These are phyloP conservation scores for Peromyscus nudipes DNA, from an alignment of 2,797 vertebrate genomes.

Conservation along the genomic window DNA sequence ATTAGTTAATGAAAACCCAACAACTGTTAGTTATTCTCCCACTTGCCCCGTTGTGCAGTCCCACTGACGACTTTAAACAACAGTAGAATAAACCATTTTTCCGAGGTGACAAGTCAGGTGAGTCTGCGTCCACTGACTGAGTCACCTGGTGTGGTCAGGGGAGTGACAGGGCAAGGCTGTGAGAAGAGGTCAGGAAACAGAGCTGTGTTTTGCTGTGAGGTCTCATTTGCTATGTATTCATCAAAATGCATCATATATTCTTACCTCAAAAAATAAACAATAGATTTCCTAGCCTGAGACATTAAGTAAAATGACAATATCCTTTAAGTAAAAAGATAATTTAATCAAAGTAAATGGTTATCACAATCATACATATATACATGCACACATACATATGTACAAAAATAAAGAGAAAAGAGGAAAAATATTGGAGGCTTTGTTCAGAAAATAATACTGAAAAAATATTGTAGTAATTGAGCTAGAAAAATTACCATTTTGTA, in stretches of 20 bases:
- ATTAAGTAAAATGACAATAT: neutral
- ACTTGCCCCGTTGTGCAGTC: neutral
- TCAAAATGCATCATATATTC: neutral
- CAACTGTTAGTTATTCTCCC: slow-evolving; percentile 25
- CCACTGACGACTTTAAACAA: accelerated
- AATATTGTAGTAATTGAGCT: neutral
- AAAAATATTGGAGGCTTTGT: neutral
- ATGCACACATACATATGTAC: neutral
- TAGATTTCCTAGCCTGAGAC: neutral
- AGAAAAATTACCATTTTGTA: neutral
- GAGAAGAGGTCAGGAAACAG: neutral
- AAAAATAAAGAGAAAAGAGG: neutral
- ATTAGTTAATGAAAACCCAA: neutral
- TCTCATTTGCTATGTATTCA: neutral
- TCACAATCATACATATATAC: neutral
- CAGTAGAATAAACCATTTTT: neutral
- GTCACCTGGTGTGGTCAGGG: neutral
- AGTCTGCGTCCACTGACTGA: slow-evolving; percentile 63
- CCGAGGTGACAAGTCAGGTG: neutral
- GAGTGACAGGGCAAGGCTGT: neutral
- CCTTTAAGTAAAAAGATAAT: neutral
- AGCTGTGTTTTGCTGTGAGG: neutral
- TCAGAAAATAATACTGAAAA: slow-evolving; percentile 15
- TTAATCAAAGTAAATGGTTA: neutral
- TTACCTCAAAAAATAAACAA: slow-evolving; percentile 20